Percentiles rank a stretch among this genome's conserved stretches.
Conservation (phyloP, 2,113 vertebrate genomes). For the Acrocephalus arundinaceus region DNA sequence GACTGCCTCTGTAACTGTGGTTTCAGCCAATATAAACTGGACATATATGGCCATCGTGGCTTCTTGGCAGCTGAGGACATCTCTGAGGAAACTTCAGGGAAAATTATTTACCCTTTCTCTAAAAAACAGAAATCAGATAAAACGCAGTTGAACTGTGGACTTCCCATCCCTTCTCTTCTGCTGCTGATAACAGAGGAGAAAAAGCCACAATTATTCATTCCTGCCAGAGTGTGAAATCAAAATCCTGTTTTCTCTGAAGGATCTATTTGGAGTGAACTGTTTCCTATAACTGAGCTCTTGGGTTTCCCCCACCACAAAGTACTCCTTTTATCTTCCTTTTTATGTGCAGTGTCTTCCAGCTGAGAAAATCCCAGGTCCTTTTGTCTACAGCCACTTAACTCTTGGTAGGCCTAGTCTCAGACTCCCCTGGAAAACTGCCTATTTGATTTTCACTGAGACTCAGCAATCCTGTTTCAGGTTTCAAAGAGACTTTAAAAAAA, state of each 20-base stretch:
- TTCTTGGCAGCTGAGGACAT: not conserved
- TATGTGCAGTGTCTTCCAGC: not conserved
- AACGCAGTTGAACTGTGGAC: not conserved
- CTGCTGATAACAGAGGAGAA: not conserved
- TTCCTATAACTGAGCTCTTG: not conserved
- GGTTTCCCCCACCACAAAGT: conserved; percentile 16
- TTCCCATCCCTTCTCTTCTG: not conserved
- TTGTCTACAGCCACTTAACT: not conserved
- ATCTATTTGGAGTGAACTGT: not conserved
- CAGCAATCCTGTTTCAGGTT: not conserved
- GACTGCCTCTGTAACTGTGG: not conserved
- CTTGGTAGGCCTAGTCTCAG: not conserved
- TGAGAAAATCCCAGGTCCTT: conserved; percentile 22
- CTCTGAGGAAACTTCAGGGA: not conserved
- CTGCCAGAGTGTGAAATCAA: not conserved
- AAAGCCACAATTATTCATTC: not conserved
- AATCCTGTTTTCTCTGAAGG: not conserved
- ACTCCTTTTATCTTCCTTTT: conserved; percentile 45
- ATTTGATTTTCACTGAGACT: not conserved
- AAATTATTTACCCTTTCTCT: not conserved
- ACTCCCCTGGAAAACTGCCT: not conserved
- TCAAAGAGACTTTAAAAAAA: not conserved
- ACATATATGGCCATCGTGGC: rapidly evolving
- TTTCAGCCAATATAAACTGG: not conserved
- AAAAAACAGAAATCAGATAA: conserved; percentile 3